Conservation (phyloP, 2,113 vertebrate genomes). For the Varanus komodoensis region DNA sequence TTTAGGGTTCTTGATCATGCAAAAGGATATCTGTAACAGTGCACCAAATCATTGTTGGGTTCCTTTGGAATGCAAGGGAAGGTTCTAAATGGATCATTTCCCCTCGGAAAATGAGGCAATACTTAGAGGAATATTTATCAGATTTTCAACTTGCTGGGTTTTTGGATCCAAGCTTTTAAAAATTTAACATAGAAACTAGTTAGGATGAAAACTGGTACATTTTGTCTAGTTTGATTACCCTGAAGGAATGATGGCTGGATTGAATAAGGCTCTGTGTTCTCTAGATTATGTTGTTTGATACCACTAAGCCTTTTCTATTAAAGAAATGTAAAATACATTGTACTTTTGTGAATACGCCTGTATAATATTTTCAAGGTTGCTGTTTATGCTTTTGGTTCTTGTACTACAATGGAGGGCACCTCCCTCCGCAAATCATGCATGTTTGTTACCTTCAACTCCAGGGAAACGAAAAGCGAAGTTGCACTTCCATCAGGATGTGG, state of each 20-base stretch:
- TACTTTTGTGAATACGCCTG: conserved; percentile 82
- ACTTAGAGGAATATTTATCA: conserved; percentile 38
- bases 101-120: conserved; percentile 43
- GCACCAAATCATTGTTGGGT: conserved; percentile 32
- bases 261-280: conserved; percentile 48
- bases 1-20: conserved; percentile 37
- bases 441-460: conserved; percentile 55
- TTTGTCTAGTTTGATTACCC: conserved; percentile 49
- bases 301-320: conserved; percentile 76
- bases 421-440: conserved; percentile 69
- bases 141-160: conserved; percentile 35
- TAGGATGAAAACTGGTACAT: conserved; percentile 2
- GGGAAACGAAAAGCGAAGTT: conserved; percentile 70
- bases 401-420: conserved; percentile 74
- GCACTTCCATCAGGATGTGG: conserved; percentile 69
- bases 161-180: conserved; percentile 11
- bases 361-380: conserved; percentile 71
- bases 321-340: conserved; percentile 71
- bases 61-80: conserved; percentile 32
- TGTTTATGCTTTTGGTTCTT: conserved; percentile 64
- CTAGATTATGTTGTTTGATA: conserved; percentile 73
- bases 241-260: conserved; percentile 46
- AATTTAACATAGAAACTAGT: conserved; percentile 11
- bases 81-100: conserved; percentile 22
- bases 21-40: not conserved